Evolutionary conservation across 2,888 invertebrate genomes (phyloP).

Genomic region (Apodemia zela): DNA sequence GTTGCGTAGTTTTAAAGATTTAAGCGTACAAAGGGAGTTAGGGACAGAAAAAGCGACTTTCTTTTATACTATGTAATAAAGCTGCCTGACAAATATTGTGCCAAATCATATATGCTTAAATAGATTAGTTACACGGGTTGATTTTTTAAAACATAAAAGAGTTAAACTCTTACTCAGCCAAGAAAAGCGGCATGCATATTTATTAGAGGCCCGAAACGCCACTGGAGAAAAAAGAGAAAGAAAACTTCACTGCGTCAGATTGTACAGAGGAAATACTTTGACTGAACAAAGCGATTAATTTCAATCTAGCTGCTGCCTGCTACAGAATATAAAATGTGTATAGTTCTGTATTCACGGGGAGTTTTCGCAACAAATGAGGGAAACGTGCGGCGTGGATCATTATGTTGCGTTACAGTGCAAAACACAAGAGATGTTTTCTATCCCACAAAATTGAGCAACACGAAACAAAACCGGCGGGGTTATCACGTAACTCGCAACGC

Average conservation of each 20-base stretch:
- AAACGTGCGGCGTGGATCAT: neutral
- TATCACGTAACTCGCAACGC: no score
- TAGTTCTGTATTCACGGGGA: slow-evolving; percentile 1
- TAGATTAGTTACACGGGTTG: no score
- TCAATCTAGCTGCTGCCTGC: neutral
- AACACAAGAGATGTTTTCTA: neutral
- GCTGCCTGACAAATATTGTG: no score
- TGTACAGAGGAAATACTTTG: neutral
- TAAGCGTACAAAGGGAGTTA: no score
- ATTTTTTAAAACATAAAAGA: no score
- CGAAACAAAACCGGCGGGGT: neutral
- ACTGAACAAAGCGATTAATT: neutral
- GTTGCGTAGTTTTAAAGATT: no score
- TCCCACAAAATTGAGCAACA: neutral
- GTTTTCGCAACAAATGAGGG: slow-evolving; percentile 3
- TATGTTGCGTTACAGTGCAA: slow-evolving; percentile 2
- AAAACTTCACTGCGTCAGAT: neutral
- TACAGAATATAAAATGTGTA: neutral
- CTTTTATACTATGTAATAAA: no score
- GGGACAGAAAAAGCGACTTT: no score
- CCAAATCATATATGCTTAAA: no score
- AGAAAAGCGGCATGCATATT: no score
- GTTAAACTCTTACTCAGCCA: no score
- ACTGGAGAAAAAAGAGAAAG: neutral
- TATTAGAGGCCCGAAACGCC: no score